These are phyloP conservation scores for Synodontis membranacea DNA, from an alignment of 2,113 vertebrate species.

Conservation along the genomic window DNA sequence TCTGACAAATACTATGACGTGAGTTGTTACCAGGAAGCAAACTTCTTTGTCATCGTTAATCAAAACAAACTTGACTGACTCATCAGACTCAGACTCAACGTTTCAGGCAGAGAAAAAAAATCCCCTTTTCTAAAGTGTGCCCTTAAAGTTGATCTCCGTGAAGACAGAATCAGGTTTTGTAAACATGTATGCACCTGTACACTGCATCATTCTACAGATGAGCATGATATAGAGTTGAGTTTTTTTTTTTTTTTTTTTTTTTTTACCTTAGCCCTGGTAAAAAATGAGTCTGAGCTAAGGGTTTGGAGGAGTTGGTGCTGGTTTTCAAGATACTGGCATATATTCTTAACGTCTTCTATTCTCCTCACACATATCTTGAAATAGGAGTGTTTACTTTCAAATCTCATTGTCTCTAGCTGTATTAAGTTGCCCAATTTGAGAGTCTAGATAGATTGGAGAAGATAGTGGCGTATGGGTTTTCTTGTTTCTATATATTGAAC, in stretches of 20 bases:
- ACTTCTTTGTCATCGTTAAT: slow-evolving; percentile 37
- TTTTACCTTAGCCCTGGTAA: slow-evolving; percentile 12
- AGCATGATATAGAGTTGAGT: slow-evolving; percentile 21
- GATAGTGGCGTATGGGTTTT: slow-evolving; percentile 29
- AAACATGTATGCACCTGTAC: not conserved
- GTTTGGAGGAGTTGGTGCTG: slow-evolving; percentile 45
- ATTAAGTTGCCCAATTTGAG: slow-evolving; percentile 39
- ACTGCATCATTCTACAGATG: slow-evolving; percentile 18
- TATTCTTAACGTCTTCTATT: slow-evolving; percentile 39
- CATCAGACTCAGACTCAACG: slow-evolving; percentile 34
- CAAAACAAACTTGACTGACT: slow-evolving; percentile 47
- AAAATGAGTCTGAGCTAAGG: slow-evolving; percentile 34
- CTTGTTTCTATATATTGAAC: too few relatives aligned
- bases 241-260: too few relatives aligned
- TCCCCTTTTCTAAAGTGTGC: not conserved
- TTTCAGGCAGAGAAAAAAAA: too few relatives aligned
- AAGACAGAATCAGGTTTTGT: too few relatives aligned
- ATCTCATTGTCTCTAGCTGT: slow-evolving; percentile 43
- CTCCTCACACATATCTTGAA: slow-evolving; percentile 47
- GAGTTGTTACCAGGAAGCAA: slow-evolving; percentile 41
- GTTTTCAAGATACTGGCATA: slow-evolving; percentile 42
- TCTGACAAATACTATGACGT: slow-evolving; percentile 41
- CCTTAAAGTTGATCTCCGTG: slow-evolving; percentile 32
- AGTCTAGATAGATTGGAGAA: slow-evolving; percentile 27
- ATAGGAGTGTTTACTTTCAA: slow-evolving; percentile 49